phyloP scores from a whole-genome alignment of 2,113 vertebrate genomes.

The Entelurus aequoreus region DNA sequence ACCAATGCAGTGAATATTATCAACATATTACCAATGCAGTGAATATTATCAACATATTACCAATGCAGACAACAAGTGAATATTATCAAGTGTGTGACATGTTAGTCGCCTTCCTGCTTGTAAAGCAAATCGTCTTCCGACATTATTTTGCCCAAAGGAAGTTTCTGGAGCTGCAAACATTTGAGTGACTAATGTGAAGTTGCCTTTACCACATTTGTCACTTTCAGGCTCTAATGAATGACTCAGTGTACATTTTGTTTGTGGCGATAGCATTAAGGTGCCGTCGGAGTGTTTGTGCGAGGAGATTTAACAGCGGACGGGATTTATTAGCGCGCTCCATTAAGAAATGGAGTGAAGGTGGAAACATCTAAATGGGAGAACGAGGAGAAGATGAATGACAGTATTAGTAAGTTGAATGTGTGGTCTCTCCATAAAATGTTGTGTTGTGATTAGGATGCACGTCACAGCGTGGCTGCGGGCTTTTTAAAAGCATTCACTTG shows the following conservation, averaged over 20 bases:
- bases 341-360: constrained; percentile 20
- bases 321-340: constrained; percentile 12
- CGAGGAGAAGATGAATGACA: constrained; percentile 3
- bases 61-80: constrained; percentile 13
- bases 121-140: constrained; percentile 13
- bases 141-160: constrained; percentile 13
- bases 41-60: too few species aligned
- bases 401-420: constrained; percentile 9
- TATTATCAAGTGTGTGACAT: constrained; percentile 14
- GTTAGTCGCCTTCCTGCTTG: constrained; percentile 14
- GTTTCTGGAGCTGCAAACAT: constrained; percentile 33
- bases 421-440: not conserved
- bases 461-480: too few species aligned
- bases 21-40: too few species aligned
- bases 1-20: too few species aligned
- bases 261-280: constrained; percentile 17
- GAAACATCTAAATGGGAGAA: constrained; percentile 14
- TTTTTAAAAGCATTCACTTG: too few species aligned
- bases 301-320: constrained; percentile 17
- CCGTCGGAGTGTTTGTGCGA: constrained; percentile 12
- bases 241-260: constrained; percentile 23
- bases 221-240: constrained; percentile 31
- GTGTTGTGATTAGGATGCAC: not conserved
- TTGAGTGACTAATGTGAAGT: constrained; percentile 40
- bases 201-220: constrained; percentile 28